phyloP scores from a whole-genome alignment of 1,140 invertebrate genomes.

The Delia radicum region DNA sequence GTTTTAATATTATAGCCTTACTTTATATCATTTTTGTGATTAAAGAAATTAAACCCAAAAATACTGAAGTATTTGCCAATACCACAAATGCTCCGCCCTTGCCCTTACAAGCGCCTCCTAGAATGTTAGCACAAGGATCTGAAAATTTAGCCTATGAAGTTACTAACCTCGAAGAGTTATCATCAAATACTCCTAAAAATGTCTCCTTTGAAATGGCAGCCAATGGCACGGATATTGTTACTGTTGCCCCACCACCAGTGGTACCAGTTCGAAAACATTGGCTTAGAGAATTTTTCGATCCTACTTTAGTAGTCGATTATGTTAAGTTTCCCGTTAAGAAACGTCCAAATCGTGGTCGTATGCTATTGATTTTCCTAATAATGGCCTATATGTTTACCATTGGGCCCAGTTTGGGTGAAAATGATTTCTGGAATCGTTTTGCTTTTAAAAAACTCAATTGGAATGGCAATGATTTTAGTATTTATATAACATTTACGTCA shows the following conservation, averaged over 20 bases:
- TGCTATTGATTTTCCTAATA: slow-evolving; percentile 44
- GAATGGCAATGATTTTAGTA: slow-evolving; percentile 51
- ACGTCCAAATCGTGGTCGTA: slow-evolving; percentile 43
- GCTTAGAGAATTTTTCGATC: slow-evolving; percentile 49
- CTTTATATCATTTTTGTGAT: slow-evolving; percentile 49
- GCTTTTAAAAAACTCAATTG: slow-evolving; percentile 48
- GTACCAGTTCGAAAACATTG: slow-evolving; percentile 31
- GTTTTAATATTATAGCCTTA: slow-evolving; percentile 48
- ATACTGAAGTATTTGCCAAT: not conserved
- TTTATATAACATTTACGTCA: slow-evolving; percentile 43
- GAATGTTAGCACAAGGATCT: slow-evolving; percentile 25
- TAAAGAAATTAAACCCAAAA: slow-evolving; percentile 42
- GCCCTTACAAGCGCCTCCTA: slow-evolving; percentile 24
- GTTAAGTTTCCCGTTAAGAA: slow-evolving; percentile 45
- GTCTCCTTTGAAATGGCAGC: slow-evolving; percentile 44
- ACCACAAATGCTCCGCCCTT: slow-evolving; percentile 13
- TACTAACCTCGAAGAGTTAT: slow-evolving; percentile 27
- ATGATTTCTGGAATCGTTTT: slow-evolving; percentile 50
- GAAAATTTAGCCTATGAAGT: slow-evolving; percentile 48
- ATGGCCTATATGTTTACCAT: slow-evolving; percentile 46
- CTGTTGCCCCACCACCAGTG: slow-evolving; percentile 15
- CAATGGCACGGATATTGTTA: slow-evolving; percentile 28
- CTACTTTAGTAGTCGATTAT: slow-evolving; percentile 46
- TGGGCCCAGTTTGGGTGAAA: slow-evolving; percentile 46
- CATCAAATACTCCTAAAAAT: slow-evolving; percentile 36